Evolutionary conservation across 2,113 vertebrate genomes (phyloP), one percentile per base, ranked within the genome.

Genomic region (Progne subis): DNA sequence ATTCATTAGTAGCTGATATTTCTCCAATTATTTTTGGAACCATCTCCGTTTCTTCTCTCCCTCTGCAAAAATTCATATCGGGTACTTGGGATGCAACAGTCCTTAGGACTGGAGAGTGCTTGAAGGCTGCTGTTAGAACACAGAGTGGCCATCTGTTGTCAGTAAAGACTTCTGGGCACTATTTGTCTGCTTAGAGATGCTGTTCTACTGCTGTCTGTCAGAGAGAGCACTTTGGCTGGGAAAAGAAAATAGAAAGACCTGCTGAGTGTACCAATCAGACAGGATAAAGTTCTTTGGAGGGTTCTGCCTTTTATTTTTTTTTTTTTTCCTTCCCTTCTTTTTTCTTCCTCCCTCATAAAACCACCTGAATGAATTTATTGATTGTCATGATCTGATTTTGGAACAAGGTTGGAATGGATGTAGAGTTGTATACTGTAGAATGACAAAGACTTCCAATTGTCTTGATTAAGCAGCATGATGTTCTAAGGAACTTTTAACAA

Each of bases 181-280:
- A 1, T 28, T 23, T 43, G 11, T 2, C 37, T 52, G 11, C 7
- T 18, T 4, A 8, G 31, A 47, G 6, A 8, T 8, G 6, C 9
- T 67, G 12, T 0, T 0, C 10, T n/a, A 2, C 11, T 5, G 13
- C 18, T 1, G 1, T 15, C 47, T 44, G 24, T 11, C 28, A 61
- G 23, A 65, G 29, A 8, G 4, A 46, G 28, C 16, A 1, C 9
- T 28, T 2, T 0, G 18, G 3, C 3, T 25, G 23, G 32, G 14
- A 43, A 53, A 56, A 52, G 18, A 24, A 63, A 21, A 4, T 2
- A 24, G 7, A 55, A 59, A 41, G 4, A 17, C 2, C 25, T 25
- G 6, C 1, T 7, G 3, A 21, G 5, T 57, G 11, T 11, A 32
- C 5, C 2, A 26, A 14, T 18, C 14, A 34, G 18, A 14, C 2